phyloP scores from a whole-genome alignment of 2,888 invertebrate species.

The Acleris literana region DNA sequence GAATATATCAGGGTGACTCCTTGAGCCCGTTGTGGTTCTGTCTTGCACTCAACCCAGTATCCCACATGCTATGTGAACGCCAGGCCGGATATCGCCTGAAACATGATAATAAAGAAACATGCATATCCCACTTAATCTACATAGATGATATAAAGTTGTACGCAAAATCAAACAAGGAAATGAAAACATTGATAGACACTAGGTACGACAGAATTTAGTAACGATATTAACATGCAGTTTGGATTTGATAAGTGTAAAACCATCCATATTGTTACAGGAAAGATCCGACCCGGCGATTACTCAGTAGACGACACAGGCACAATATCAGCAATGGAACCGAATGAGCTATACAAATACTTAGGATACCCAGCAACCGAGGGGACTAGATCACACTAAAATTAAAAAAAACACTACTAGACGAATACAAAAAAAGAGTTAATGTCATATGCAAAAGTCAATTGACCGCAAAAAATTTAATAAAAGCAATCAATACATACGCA shows the following conservation, averaged over 20 bases:
- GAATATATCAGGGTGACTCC: conserved; percentile 31
- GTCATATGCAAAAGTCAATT: background rate
- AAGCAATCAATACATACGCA: conserved; percentile 22
- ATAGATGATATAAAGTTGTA: conserved; percentile 14
- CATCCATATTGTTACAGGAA: conserved; percentile 19
- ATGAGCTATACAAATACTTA: conserved; percentile 1
- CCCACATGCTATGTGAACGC: background rate
- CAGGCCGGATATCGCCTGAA: conserved; percentile 5
- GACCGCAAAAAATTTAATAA: background rate
- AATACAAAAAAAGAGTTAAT: background rate
- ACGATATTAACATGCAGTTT: conserved; percentile 37
- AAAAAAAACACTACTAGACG: background rate
- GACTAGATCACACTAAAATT: background rate
- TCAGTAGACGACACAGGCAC: background rate
- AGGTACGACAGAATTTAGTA: conserved; percentile 33
- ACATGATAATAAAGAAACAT: background rate
- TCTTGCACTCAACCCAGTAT: conserved; percentile 26
- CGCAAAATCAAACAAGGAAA: conserved; percentile 21
- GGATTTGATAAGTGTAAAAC: conserved; percentile 37
- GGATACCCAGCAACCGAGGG: background rate
- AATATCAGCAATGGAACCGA: background rate
- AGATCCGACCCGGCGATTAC: conserved; percentile 3
- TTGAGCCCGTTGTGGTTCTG: conserved; percentile 36
- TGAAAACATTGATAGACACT: conserved; percentile 24
- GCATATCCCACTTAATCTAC: conserved; percentile 1